A percentile compares a stretch with the other conserved stretches of the same genome.
Evolutionary conservation across 2,113 vertebrate species (phyloP).

Genomic region (Chiloscyllium plagiosum): DNA sequence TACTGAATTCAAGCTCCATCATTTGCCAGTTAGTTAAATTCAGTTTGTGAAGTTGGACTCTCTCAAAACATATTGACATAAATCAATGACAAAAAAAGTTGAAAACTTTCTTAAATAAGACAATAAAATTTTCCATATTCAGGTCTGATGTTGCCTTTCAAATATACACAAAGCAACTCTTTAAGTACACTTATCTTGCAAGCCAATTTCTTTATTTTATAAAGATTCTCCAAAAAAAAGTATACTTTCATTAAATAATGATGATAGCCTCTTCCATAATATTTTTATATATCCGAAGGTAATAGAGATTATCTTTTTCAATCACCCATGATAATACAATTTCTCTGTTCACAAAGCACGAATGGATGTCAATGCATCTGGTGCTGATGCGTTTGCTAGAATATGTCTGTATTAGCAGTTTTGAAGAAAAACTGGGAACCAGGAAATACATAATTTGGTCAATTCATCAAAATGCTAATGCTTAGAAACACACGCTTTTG

Average conservation of each 20-base stretch:
- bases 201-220: neutral
- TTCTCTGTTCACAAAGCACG: neutral
- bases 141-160: neutral
- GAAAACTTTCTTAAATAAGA: neutral
- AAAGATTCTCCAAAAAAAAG: neutral
- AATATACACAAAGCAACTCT: neutral
- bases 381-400: neutral
- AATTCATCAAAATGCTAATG: slow-evolving; percentile 8
- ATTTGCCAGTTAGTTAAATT: neutral
- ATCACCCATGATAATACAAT: neutral
- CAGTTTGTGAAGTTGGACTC: neutral
- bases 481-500: neutral
- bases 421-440: neutral
- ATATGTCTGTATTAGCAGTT: neutral
- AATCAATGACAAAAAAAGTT: neutral
- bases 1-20: too few species aligned
- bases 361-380: neutral
- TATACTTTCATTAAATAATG: neutral
- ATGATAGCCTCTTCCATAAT: neutral
- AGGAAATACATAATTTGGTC: neutral
- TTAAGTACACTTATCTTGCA: neutral
- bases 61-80: neutral
- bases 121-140: neutral
- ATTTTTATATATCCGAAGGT: neutral
- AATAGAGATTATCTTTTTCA: neutral